Conservation (phyloP, 2,888 invertebrate genomes). For the Drosophila mayaguana region DNA sequence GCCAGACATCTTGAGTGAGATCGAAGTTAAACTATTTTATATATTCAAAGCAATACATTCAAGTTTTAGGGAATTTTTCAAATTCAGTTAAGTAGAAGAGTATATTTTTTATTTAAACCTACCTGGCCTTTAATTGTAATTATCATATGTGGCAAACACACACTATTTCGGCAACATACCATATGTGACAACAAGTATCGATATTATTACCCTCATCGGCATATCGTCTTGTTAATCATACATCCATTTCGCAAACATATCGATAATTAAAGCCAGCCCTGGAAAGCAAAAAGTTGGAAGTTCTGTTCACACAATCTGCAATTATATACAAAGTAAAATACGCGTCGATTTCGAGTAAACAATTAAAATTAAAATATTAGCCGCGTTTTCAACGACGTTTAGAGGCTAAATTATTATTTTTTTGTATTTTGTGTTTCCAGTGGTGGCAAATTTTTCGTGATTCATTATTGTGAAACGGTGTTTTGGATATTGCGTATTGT, state of each 20-base stretch:
- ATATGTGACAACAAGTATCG: slow-evolving; percentile 9
- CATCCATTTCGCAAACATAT: slow-evolving; percentile 10
- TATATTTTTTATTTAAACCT: background rate
- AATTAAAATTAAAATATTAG: slow-evolving; percentile 34
- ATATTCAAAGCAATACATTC: too few relatives aligned
- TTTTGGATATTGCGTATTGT: slow-evolving; percentile 38
- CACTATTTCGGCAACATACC: background rate
- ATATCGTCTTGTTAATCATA: background rate
- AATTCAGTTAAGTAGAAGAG: background rate
- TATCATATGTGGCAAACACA: background rate
- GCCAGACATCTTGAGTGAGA: slow-evolving; percentile 3
- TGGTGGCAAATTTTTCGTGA: slow-evolving; percentile 20
- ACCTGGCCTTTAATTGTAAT: too few relatives aligned
- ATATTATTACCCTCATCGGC: background rate
- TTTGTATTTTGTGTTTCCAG: slow-evolving; percentile 41
- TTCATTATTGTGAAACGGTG: slow-evolving; percentile 24
- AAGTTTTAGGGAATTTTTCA: too few relatives aligned
- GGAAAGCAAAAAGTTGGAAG: slow-evolving; percentile 14
- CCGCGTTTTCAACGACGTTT: slow-evolving; percentile 49
- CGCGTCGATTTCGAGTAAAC: slow-evolving; percentile 37
- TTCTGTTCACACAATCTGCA: slow-evolving; percentile 20
- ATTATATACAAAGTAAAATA: slow-evolving; percentile 38
- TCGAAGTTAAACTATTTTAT: background rate
- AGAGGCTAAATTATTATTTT: slow-evolving; percentile 47
- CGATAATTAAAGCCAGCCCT: slow-evolving; percentile 24